Conservation (phyloP, 2,888 invertebrate species). For the Acanthococcus lagerstroemiae region DNA sequence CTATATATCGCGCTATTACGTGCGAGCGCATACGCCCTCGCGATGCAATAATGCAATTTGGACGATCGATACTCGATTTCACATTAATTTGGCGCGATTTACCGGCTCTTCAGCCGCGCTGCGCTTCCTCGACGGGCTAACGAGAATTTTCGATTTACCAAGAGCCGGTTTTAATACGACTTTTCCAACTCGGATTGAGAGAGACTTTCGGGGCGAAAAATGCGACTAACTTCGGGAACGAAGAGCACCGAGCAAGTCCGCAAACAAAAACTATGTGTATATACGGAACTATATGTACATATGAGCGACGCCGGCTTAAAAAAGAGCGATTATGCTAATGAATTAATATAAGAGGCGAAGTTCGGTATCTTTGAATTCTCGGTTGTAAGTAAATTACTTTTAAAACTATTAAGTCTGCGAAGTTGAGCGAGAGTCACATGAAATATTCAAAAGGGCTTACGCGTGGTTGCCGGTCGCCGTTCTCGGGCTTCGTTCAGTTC, state of each 20-base stretch:
- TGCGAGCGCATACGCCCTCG: neutral
- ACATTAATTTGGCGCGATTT: too few species aligned
- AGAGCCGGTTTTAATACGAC: neutral
- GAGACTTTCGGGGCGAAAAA: too few species aligned
- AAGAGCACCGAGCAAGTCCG: too few species aligned
- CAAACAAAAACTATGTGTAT: too few species aligned
- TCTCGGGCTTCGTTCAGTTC: too few species aligned
- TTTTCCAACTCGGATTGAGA: too few species aligned
- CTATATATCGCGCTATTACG: neutral
- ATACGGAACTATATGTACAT: too few species aligned
- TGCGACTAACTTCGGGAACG: too few species aligned
- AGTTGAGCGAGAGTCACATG: constrained; percentile 1
- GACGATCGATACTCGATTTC: neutral
- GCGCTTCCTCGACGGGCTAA: too few species aligned
- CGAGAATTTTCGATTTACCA: too few species aligned
- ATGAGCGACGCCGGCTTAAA: too few species aligned
- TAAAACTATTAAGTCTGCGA: constrained; percentile 14
- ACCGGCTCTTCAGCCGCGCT: too few species aligned
- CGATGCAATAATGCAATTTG: neutral
- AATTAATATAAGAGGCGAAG: constrained; percentile 7
- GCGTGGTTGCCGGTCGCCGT: neutral
- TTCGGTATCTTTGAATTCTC: neutral
- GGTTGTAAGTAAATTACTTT: constrained; percentile 15
- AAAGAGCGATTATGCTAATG: constrained; percentile 20
- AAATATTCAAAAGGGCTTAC: constrained; percentile 11